Base-by-base conservation (phyloP, 2,797 vertebrate genomes). In the Chelon labrosus region DNA sequence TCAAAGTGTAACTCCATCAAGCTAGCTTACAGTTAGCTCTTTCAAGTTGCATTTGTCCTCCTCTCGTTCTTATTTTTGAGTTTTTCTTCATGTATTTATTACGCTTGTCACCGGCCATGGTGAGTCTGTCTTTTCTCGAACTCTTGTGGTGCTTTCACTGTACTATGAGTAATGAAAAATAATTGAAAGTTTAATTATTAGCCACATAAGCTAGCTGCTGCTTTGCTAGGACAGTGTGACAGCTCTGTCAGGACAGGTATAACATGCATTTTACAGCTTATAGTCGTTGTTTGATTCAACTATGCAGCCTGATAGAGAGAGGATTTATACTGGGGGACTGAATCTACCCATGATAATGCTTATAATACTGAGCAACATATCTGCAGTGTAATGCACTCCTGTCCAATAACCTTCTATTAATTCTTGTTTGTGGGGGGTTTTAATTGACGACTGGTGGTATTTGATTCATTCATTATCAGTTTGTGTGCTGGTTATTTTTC, bases 121-220 rank as follows among this genome's bases (percentile, higher is more conserved):
- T 87, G 69, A 87, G 81, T 49, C 11, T 0, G 41, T 50, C 7
- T 72, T 54, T 20, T 17, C 3, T 41, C 2, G 65, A 1, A n/a
- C 20, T 35, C 8, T 57, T 0, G 17, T 20, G 0, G n/a, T 11
- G 27, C 6, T 51, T 13, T 58, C 5, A 47, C 3, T 65, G 4
- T 59, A 42, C 9, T 16, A 5, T 10, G 31, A 13, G 8, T n/a
- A 4, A 6, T 20, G 16, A 54, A 2, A 46, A 41, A 17, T 2
- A n/a, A 5, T 31, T 54, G 10, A 20, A 16, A 13, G 16, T 50
- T 44, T 0, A 38, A 2, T 17, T 35, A 11, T 41, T 31, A 62
- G 11, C 52, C 19, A 14, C 6, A n/a, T 4, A 35, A 49, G 68
- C 72, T 60, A 75, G 22, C 31, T 53, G 60, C 14, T 50, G 22